phyloP scores from a whole-genome alignment of 2,888 invertebrate species.

The Agrypnus murinus region DNA sequence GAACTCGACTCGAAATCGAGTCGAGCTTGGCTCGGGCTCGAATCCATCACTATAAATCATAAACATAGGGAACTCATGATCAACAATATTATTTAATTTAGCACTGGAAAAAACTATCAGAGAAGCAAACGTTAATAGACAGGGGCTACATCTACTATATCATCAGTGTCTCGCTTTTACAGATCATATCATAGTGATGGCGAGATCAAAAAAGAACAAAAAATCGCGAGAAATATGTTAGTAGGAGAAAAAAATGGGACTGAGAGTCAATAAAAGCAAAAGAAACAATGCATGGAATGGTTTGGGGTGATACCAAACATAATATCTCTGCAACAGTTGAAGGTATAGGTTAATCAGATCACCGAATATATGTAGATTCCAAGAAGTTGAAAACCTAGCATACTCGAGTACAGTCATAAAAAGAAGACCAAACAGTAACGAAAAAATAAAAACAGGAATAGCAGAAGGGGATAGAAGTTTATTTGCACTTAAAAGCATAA shows the following conservation, averaged over 20 bases:
- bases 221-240: neutral
- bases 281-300: neutral
- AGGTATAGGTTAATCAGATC: neutral
- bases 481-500: slow-evolving; percentile 4
- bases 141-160: too few relatives aligned
- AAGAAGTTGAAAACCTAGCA: neutral
- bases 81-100: neutral
- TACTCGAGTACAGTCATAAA: neutral
- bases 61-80: neutral
- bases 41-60: neutral
- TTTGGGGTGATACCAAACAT: too few relatives aligned
- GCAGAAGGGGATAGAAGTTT: neutral
- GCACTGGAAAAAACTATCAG: neutral
- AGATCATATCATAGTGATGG: neutral
- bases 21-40: too few relatives aligned
- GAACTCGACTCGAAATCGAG: too few relatives aligned
- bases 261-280: neutral
- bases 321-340: slow-evolving; percentile 8
- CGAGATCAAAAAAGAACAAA: slow-evolving; percentile 5
- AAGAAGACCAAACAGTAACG: slow-evolving; percentile 7
- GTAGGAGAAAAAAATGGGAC: neutral
- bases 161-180: neutral
- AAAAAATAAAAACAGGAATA: neutral
- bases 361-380: slow-evolving; percentile 1
- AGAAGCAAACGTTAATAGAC: too few relatives aligned